phyloP scores from a whole-genome alignment of 2,888 invertebrate genomes.

The Drosophila crucigera region DNA sequence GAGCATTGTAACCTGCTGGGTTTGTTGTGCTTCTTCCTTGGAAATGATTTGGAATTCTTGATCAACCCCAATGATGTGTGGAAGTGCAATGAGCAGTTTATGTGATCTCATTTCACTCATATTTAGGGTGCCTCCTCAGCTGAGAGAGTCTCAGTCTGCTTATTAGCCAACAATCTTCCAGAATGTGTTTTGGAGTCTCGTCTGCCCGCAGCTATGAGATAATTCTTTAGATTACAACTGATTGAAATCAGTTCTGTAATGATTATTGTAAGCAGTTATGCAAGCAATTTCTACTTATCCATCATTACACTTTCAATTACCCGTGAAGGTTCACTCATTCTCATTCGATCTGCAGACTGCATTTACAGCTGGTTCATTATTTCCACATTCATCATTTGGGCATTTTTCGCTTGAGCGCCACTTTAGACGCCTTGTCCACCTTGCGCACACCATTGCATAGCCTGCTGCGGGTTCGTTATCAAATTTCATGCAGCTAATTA shows the following conservation, averaged over 20 bases:
- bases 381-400: constrained; percentile 70
- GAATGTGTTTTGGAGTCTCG: neutral
- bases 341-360: neutral
- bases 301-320: neutral
- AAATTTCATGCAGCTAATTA: constrained; percentile 78
- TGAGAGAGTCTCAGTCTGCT: neutral
- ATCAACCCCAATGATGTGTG: neutral
- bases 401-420: constrained; percentile 54
- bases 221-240: neutral
- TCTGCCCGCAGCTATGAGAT: neutral
- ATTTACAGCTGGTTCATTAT: constrained; percentile 55
- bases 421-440: constrained; percentile 33
- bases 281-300: neutral
- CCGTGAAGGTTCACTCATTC: neutral
- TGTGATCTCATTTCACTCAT: neutral
- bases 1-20: neutral
- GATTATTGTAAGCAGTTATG: neutral
- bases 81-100: neutral
- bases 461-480: constrained; percentile 42
- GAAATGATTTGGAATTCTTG: neutral
- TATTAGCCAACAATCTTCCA: neutral
- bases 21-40: neutral
- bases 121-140: neutral
- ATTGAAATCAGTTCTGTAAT: neutral
- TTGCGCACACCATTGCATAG: constrained; percentile 5